A percentile compares a stretch with the other conserved stretches of the same genome.
Conservation (phyloP, 2,113 vertebrate genomes). For the Colinus virginianus region DNA sequence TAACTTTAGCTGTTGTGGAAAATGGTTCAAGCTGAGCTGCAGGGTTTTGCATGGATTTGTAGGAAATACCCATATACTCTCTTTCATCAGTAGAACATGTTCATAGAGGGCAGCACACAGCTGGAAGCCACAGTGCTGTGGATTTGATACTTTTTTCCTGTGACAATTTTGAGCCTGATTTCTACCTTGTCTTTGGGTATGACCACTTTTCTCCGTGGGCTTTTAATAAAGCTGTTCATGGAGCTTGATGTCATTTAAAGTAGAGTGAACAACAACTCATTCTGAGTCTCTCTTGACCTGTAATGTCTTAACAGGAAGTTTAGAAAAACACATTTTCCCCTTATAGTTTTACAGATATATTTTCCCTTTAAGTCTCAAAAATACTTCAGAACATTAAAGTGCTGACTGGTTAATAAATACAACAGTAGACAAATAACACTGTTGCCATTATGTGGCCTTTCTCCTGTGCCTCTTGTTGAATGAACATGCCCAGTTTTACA, state of each 20-base stretch:
- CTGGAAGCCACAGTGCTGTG: not conserved
- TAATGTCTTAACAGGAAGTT: not conserved
- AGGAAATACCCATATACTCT: not conserved
- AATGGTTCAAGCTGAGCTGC: not conserved
- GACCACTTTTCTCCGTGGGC: rapidly evolving
- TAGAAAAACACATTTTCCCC: not conserved
- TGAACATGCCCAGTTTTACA: not conserved
- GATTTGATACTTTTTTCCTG: not conserved
- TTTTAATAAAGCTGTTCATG: not conserved
- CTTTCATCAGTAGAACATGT: not conserved
- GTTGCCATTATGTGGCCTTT: not conserved
- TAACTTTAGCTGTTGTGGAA: not conserved
- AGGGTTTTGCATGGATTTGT: not conserved
- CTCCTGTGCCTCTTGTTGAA: not conserved
- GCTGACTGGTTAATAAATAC: not conserved
- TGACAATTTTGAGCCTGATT: not conserved
- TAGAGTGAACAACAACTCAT: not conserved
- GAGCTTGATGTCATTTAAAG: not conserved
- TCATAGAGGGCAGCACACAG: not conserved
- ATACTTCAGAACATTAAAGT: not conserved
- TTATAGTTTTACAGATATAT: not conserved
- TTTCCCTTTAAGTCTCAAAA: not conserved
- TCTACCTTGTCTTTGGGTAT: not conserved
- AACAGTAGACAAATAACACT: not conserved
- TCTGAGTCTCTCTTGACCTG: not conserved